Percentiles rank a stretch among this genome's conserved stretches.
Conservation (phyloP, 2,888 invertebrate genomes). For the Entomobrya proxima region DNA sequence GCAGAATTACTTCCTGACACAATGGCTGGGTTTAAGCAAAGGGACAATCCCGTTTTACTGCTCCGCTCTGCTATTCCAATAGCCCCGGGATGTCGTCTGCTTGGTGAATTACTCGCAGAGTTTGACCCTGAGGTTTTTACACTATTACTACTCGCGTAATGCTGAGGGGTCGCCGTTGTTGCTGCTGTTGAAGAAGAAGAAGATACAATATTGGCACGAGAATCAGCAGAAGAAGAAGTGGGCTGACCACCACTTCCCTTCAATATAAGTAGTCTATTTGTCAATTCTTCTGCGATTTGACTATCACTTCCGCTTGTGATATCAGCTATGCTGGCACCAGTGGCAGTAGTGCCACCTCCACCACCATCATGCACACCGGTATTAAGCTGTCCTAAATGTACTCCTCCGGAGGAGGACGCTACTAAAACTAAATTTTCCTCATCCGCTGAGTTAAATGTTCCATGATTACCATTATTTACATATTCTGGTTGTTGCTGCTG, state of each 20-base stretch:
- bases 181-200: not conserved
- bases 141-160: slow-evolving; percentile 39
- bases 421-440: slow-evolving; percentile 7
- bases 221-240: not conserved
- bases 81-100: slow-evolving; percentile 57
- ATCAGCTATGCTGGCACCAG: not conserved
- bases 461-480: slow-evolving; percentile 25
- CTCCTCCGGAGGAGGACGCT: slow-evolving; percentile 26
- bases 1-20: slow-evolving; percentile 50
- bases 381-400: slow-evolving; percentile 27
- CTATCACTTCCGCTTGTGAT: slow-evolving; percentile 26
- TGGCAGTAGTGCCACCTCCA: not conserved
- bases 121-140: slow-evolving; percentile 65
- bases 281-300: slow-evolving; percentile 52
- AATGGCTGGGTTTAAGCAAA: slow-evolving; percentile 59
- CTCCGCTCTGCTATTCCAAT: slow-evolving; percentile 65
- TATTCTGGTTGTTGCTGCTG: not conserved
- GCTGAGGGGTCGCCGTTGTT: slow-evolving; percentile 41
- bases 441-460: slow-evolving; percentile 7
- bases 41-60: slow-evolving; percentile 65
- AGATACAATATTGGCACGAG: slow-evolving; percentile 40
- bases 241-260: not conserved
- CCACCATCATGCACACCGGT: slow-evolving; percentile 40
- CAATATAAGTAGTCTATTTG: slow-evolving; percentile 50
- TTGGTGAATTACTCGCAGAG: slow-evolving; percentile 59